phyloP scores from a whole-genome alignment of 2,888 invertebrate species.

The Choreutis nemorana region DNA sequence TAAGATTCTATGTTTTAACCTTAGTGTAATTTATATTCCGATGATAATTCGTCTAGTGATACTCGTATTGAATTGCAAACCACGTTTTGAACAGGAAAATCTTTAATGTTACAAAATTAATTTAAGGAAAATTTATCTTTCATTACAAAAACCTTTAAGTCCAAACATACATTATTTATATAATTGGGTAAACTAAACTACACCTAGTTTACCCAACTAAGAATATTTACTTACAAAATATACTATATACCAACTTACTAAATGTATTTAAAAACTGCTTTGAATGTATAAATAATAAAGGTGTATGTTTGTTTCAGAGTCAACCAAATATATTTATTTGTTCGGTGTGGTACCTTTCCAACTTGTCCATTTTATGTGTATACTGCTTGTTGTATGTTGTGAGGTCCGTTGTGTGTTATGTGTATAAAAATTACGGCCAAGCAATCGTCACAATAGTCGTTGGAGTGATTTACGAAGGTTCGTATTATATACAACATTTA shows the following conservation, averaged over 20 bases:
- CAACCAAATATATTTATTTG: conserved; percentile 19
- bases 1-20: conserved; percentile 8
- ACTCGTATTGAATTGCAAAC: no score
- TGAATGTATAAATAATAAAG: background rate
- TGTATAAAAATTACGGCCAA: conserved; percentile 9
- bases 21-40: no score
- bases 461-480: conserved; percentile 22
- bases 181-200: no score
- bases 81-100: no score
- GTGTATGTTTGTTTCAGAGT: conserved; percentile 14
- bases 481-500: conserved; percentile 2
- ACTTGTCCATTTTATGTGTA: conserved; percentile 25
- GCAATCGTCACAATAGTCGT: conserved; percentile 14
- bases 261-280: background rate
- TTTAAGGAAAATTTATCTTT: no score
- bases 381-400: conserved; percentile 23
- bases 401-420: conserved; percentile 15
- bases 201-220: no score
- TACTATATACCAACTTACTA: no score
- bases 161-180: no score
- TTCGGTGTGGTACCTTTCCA: conserved; percentile 35
- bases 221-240: no score
- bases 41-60: no score
- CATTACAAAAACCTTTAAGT: no score
- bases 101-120: no score